Conservation (phyloP, 2,113 vertebrate species). For the Dolichallabes microphthalmus region DNA sequence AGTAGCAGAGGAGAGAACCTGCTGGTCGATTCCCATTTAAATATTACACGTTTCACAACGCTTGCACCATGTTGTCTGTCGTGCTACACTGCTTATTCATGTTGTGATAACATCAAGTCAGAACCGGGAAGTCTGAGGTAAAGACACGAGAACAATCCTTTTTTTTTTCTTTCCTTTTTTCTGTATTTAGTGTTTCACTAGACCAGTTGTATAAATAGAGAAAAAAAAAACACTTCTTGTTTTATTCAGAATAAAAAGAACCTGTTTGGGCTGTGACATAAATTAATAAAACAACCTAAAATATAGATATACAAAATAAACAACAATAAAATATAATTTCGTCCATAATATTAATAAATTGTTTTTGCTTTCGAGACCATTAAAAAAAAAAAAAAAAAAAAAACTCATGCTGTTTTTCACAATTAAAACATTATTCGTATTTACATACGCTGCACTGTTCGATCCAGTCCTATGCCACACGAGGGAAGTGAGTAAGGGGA, state of each 20-base stretch:
- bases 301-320: conserved; percentile 63
- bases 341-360: conserved; percentile 59
- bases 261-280: conserved; percentile 57
- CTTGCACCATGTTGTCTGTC: conserved; percentile 44
- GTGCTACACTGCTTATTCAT: conserved; percentile 40
- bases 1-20: conserved; percentile 66
- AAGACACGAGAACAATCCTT: conserved; percentile 28
- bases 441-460: conserved; percentile 61
- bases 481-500: not conserved
- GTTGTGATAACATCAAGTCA: conserved; percentile 42
- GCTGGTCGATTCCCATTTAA: conserved; percentile 77
- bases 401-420: conserved; percentile 64
- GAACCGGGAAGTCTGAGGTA: conserved; percentile 80
- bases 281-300: conserved; percentile 61
- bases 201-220: conserved; percentile 51
- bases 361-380: conserved; percentile 47
- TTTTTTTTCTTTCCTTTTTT: conserved; percentile 65
- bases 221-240: conserved; percentile 28
- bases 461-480: conserved; percentile 51
- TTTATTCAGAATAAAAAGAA: conserved; percentile 40
- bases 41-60: conserved; percentile 32
- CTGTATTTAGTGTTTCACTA: conserved; percentile 70
- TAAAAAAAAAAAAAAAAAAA: conserved; percentile 41
- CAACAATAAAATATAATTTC: conserved; percentile 55
- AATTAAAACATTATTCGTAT: conserved; percentile 66